Evolutionary conservation across 2,888 invertebrate species (phyloP), one percentile per base, ranked within the genome.

Genomic region (Melipona beecheii): DNA sequence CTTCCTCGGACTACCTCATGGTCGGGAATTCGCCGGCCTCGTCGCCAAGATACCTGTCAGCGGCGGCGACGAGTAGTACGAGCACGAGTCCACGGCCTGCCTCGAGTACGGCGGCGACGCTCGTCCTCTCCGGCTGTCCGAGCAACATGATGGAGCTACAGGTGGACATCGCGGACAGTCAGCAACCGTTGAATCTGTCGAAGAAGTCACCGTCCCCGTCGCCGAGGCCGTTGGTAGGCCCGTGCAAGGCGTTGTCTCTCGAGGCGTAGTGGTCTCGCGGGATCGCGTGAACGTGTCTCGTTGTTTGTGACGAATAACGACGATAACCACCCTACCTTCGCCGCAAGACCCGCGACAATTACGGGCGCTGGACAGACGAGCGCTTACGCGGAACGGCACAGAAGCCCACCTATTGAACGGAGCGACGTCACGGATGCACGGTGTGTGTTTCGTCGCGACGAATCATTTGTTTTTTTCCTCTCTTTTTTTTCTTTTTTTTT

Each of bases 161-260:
- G 94, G 97, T 98, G 91, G 97, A 97, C 93, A 97, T 97, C 90
- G 97, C 97, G 92, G 97, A 97, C 93, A 96, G 97, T 74, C 97
- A 97, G 90, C 97, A 97, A 94, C 98, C 98, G 77, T 95, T 98
- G 89, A 98, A 98, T 96, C 96, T 98, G 92, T 98, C 98, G 94
- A 98, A 98, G 95, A 97, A 97, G 94, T 97, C 97, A 87, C 97
- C 97, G 90, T 96, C 97, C 89, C 97, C 97, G 87, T 97, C 97
- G 94, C 97, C 97, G 93, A 92, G 96, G 95, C 95, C 96, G 94
- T 94, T 96, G 93, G 92, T 93, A 75, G 93, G 93, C 92, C 91
- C 93, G 21, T 94, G 94, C 91, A 94, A 94, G 87, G 94, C 93
- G 4, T 90, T 94, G n/a, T 94, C 94, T 36, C 94, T 95, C 88